Base-by-base conservation (phyloP, 2,888 invertebrate species). In the Malthinus flaveolus region DNA sequence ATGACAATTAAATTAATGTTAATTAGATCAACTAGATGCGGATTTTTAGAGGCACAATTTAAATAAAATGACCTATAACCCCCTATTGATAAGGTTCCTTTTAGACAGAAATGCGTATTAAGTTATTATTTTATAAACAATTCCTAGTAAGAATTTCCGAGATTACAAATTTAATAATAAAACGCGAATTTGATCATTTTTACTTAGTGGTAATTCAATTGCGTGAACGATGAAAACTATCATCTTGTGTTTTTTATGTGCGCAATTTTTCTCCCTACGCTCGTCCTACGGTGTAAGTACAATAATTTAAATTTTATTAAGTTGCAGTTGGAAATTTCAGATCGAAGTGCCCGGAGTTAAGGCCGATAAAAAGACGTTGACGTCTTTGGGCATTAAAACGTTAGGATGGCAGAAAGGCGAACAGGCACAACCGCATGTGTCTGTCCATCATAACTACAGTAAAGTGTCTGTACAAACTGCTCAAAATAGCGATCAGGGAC, bases 371-470 rank as follows among this genome's bases (percentile, higher is more conserved):
- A 70, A 64, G 56, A 68, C 52, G 5, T 56, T 66, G 1, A 71
- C 72, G n/a, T 68, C 71, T 4, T 51, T 69, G 1, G 75, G 73
- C 1, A 70, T 77, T 23, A 75, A 75, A 69, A 74, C 73, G 1
- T 49, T 68, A 3, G 53, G 49, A 45, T 72, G 67, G 68, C 70
- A 63, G 62, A 66, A 66, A 31, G 49, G 56, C 11, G 56, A 55
- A 4, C 23, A 33, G 1, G 32, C 31, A 3, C 7, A 3, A 12
- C 3, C 50, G 13, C 60, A 62, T 23, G 45, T 72, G 1, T 62
- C 62, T 31, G 66, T 73, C 2, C 71, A 75, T 45, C 73, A 75
- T 32, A 76, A 75, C 52, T 77, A 77, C 56, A 77, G 77, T 56
- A 73, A 69, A 64, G 75, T 77, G 0, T 62, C 13, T 63, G 67